Conservation (phyloP, 1,140 invertebrate genomes). For the Drosophila biarmipes region DNA sequence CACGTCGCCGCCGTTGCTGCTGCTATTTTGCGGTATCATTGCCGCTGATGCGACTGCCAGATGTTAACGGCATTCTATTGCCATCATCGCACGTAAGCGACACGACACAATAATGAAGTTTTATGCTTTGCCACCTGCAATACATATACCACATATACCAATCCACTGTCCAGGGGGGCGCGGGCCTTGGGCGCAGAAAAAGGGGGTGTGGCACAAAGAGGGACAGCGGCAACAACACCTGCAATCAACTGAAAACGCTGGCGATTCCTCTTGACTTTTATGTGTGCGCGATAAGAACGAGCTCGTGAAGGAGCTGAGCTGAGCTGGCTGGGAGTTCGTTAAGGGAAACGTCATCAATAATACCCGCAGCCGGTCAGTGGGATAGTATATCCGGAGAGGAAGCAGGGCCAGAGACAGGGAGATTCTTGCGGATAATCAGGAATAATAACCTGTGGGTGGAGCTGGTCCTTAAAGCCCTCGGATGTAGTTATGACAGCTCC, state of each 20-base stretch:
- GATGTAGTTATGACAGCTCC: slow-evolving; percentile 21
- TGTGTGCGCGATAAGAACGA: slow-evolving; percentile 30
- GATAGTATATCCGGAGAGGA: slow-evolving; percentile 1
- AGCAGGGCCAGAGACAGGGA: background rate
- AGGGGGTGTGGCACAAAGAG: slow-evolving; percentile 14
- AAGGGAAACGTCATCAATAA: slow-evolving; percentile 57
- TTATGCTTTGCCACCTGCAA: slow-evolving; percentile 80
- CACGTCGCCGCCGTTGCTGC: slow-evolving; percentile 21
- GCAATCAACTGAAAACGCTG: slow-evolving; percentile 76
- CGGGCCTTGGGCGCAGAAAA: slow-evolving; percentile 3
- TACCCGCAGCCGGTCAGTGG: slow-evolving; percentile 27
- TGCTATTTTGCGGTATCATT: slow-evolving; percentile 74
- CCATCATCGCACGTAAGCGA: slow-evolving; percentile 75
- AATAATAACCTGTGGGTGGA: slow-evolving; percentile 34
- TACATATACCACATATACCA: slow-evolving; percentile 27
- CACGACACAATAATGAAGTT: slow-evolving; percentile 82
- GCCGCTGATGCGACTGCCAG: slow-evolving; percentile 55
- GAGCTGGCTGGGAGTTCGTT: slow-evolving; percentile 52
- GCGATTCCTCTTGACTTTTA: slow-evolving; percentile 56
- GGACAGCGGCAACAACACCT: slow-evolving; percentile 35
- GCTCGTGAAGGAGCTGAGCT: slow-evolving; percentile 37
- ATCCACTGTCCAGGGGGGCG: background rate
- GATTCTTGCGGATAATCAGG: slow-evolving; percentile 37
- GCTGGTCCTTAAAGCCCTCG: background rate
- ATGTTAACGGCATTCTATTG: slow-evolving; percentile 59